Conservation (phyloP, 2,797 vertebrate species). For the Smutsia gigantea region DNA sequence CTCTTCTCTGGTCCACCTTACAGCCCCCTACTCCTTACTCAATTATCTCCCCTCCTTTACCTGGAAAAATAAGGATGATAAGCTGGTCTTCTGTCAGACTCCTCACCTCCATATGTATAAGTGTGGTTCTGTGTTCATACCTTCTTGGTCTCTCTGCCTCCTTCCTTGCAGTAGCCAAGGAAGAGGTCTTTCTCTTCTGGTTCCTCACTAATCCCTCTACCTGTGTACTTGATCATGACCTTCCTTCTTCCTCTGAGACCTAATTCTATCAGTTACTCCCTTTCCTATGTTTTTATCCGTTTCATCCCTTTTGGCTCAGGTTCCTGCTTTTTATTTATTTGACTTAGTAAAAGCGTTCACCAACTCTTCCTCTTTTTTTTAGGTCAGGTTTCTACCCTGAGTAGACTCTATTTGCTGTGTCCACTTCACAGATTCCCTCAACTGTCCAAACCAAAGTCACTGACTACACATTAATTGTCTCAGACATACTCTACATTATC, state of each 20-base stretch:
- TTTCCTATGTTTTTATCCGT: conserved; percentile 61
- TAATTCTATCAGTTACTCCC: conserved; percentile 18
- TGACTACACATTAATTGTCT: background rate
- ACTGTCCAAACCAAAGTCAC: background rate
- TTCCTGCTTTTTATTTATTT: conserved; percentile 58
- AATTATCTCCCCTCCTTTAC: background rate
- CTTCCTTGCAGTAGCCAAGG: background rate
- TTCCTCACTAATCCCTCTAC: conserved; percentile 49
- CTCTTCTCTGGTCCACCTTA: background rate
- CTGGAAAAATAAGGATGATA: background rate
- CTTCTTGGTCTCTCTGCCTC: background rate
- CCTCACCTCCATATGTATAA: background rate
- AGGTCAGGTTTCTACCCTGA: background rate
- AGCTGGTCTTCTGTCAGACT: background rate
- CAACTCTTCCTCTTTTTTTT: background rate
- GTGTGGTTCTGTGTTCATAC: background rate
- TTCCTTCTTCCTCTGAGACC: conserved; percentile 66
- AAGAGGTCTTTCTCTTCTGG: conserved; percentile 30
- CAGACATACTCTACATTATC: background rate
- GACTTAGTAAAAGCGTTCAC: conserved; percentile 14
- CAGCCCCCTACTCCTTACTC: background rate
- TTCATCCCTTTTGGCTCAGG: conserved; percentile 15
- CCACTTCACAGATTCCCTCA: background rate
- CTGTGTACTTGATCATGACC: background rate
- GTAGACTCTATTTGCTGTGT: background rate